Percentiles rank a stretch among this genome's conserved stretches.
Evolutionary conservation across 2,888 invertebrate species (phyloP).

Genomic region (Rhingia rostrata): DNA sequence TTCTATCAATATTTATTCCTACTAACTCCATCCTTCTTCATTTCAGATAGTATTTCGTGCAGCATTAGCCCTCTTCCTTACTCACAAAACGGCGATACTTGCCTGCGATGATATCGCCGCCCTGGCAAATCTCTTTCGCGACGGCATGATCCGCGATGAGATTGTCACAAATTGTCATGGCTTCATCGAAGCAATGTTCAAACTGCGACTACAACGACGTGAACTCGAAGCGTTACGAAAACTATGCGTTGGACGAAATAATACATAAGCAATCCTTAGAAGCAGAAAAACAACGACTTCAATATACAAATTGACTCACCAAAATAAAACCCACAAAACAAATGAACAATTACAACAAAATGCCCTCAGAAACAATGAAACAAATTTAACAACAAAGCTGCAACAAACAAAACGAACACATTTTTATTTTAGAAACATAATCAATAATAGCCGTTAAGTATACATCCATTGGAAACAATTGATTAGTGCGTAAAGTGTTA

Average conservation of each 20-base stretch:
- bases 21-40: background rate
- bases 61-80: constrained; percentile 91
- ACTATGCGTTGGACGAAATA: constrained; percentile 78
- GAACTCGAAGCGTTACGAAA: constrained; percentile 81
- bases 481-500: constrained; percentile 35
- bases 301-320: constrained; percentile 36
- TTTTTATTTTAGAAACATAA: constrained; percentile 27
- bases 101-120: constrained; percentile 91
- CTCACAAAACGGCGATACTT: constrained; percentile 88
- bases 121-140: constrained; percentile 91
- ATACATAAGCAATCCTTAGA: constrained; percentile 76
- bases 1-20: background rate
- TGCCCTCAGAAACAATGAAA: constrained; percentile 27
- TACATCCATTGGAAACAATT: constrained; percentile 21
- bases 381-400: constrained; percentile 26
- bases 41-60: constrained; percentile 91
- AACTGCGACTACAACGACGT: constrained; percentile 86
- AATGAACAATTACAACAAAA: constrained; percentile 16
- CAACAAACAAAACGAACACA: constrained; percentile 38
- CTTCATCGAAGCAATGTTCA: constrained; percentile 94
- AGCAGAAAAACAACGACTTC: constrained; percentile 46
- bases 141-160: constrained; percentile 89
- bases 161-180: constrained; percentile 93
- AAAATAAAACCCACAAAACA: constrained; percentile 14
- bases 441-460: constrained; percentile 56